A percentile compares a stretch with the other conserved stretches of the same genome.
Conservation (phyloP, 2,888 invertebrate species). For the Conus canariensis region DNA sequence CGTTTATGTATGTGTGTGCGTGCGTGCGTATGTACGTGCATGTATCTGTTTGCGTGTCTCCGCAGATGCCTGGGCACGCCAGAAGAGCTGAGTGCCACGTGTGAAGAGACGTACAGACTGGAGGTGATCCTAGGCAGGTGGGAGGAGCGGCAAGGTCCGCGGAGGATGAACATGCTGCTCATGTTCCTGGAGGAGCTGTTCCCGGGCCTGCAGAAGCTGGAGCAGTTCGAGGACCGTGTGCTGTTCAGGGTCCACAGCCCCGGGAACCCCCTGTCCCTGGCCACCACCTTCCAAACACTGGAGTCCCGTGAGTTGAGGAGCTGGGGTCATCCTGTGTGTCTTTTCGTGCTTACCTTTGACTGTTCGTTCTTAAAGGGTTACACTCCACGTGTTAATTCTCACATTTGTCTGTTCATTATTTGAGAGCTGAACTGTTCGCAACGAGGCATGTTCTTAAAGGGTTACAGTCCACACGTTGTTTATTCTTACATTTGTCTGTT, state of each 20-base stretch:
- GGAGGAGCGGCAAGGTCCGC: not conserved
- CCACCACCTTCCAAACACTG: slow-evolving; percentile 30
- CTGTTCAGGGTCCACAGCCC: slow-evolving; percentile 14
- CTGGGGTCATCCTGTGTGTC: not conserved
- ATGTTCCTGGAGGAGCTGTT: slow-evolving; percentile 39
- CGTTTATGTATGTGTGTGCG: not conserved
- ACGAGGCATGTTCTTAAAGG: too few relatives aligned
- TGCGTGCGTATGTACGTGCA: not conserved
- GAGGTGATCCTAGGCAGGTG: slow-evolving; percentile 20
- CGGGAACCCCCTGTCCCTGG: slow-evolving; percentile 12
- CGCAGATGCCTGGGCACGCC: slow-evolving; percentile 30
- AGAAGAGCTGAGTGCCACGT: slow-evolving; percentile 24
- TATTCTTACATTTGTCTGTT: too few relatives aligned
- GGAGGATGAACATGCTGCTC: slow-evolving; percentile 35
- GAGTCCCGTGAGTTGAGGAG: slow-evolving; percentile 29
- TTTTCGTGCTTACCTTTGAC: too few relatives aligned
- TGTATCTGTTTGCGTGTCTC: not conserved
- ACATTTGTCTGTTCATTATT: too few relatives aligned
- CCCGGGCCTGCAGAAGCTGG: slow-evolving; percentile 20
- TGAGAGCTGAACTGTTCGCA: too few relatives aligned
- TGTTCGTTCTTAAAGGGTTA: too few relatives aligned
- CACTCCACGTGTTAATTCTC: too few relatives aligned
- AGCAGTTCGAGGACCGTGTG: slow-evolving; percentile 31
- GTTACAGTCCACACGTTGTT: too few relatives aligned
- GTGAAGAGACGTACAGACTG: slow-evolving; percentile 22